Base-by-base conservation (phyloP, 1,140 invertebrate species). In the Rhopalosiphum padi region DNA sequence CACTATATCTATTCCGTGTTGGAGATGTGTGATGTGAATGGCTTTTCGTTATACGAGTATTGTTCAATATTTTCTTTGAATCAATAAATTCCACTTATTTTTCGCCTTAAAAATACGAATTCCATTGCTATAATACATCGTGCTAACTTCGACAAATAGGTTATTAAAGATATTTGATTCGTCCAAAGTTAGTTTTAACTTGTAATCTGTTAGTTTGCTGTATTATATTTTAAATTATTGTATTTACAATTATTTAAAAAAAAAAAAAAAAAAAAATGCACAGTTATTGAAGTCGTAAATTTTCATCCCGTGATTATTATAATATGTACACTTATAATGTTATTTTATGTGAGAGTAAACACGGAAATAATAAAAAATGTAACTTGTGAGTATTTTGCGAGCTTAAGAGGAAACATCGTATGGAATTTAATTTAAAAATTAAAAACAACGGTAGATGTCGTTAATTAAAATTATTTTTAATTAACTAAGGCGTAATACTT, bases 361-460 rank as follows among this genome's bases (percentile, higher is more conserved):
- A n/a, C 3, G 60, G 60, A 77, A 77, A 77, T n/a, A n/a, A 68
- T n/a, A 68, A n/a, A 68, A 77, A 77, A 77, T 77, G n/a, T 77
- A 77, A 77, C 60, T 37, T 85, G 7, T 25, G 41, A 85, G 83
- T 9, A 85, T 21, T 41, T 85, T 25, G 83, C 22, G 22, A 85
- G 22, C 83, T 41, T 37, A 41, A 85, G 83, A 23, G 83, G 43
- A 85, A 85, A 85, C 22, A 37, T 85, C 41, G 83, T 85, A 11
- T 85, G 83, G 37, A 41, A 85, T 85, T 85, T 85, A 85, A 85
- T 85, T 85, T 85, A 85, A 85, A 85, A 85, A 41, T 85, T 85
- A 85, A 85, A 85, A 41, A 85, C 22, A 43, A 41, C 82, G 82
- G 82, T 7, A 22, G 22, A 83, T 41, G 82, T 83, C 82, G 82